phyloP scores from a whole-genome alignment of 2,797 vertebrate genomes.

The Poecilia picta region DNA sequence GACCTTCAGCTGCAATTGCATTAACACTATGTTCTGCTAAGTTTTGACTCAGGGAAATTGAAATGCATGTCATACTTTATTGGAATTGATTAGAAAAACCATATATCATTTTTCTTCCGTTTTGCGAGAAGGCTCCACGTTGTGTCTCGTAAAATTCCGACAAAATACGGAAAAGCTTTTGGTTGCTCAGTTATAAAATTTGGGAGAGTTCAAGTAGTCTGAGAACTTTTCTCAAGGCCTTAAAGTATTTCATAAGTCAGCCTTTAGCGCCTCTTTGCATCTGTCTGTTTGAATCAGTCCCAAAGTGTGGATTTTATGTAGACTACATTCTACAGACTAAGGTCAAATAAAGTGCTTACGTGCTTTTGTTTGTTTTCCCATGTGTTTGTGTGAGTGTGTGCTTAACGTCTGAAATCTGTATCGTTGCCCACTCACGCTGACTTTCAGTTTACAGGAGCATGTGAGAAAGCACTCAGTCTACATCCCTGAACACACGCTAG shows the following conservation, averaged over 20 bases:
- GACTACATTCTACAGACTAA: slow-evolving; percentile 28
- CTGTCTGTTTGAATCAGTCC: slow-evolving; percentile 23
- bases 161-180: neutral
- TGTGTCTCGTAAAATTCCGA: neutral
- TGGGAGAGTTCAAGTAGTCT: neutral
- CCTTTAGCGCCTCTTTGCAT: neutral
- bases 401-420: slow-evolving; percentile 39
- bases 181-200: neutral
- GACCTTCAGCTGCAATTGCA: neutral
- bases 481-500: neutral
- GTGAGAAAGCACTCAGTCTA: slow-evolving; percentile 69
- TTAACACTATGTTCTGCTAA: neutral
- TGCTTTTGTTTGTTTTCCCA: slow-evolving; percentile 2
- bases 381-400: slow-evolving; percentile 34
- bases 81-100: neutral
- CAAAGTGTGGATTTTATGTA: slow-evolving; percentile 9
- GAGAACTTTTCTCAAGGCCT: neutral
- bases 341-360: slow-evolving; percentile 30
- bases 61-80: neutral
- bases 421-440: slow-evolving; percentile 45
- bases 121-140: neutral
- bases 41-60: neutral
- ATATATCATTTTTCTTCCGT: neutral
- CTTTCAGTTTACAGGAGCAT: slow-evolving; percentile 65
- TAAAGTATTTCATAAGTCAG: neutral